These are phyloP conservation scores for Fregetta grallaria DNA, from an alignment of 2,113 vertebrate species.

Conservation along the genomic window DNA sequence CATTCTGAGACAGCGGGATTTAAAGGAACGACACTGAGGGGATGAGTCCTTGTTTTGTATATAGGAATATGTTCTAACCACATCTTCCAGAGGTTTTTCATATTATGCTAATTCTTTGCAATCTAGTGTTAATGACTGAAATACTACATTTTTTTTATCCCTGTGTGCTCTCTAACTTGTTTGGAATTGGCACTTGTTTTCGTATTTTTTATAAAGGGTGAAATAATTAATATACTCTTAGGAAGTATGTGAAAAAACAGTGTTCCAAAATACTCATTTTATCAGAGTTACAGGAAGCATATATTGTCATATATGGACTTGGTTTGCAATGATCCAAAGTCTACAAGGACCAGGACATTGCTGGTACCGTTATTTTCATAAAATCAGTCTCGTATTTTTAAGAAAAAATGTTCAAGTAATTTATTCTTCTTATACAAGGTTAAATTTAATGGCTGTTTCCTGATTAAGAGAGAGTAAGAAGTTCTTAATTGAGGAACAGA, in stretches of 20 bases:
- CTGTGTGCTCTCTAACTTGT: background rate
- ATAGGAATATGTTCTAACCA: background rate
- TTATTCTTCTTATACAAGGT: constrained; percentile 70
- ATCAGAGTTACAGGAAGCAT: background rate
- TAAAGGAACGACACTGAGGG: background rate
- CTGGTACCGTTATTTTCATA: constrained; percentile 26
- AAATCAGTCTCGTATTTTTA: constrained; percentile 34
- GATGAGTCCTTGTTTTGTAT: background rate
- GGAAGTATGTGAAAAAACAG: background rate
- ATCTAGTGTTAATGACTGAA: background rate
- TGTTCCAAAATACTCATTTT: background rate
- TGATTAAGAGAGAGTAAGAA: constrained; percentile 69
- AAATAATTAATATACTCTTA: background rate
- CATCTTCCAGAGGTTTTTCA: background rate
- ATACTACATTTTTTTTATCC: background rate
- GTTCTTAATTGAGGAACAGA: constrained; percentile 75
- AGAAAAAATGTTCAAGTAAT: constrained; percentile 68
- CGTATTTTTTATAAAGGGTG: background rate
- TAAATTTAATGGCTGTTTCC: constrained; percentile 74
- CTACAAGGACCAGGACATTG: constrained; percentile 30
- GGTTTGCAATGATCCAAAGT: background rate
- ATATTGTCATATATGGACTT: background rate
- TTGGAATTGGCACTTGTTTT: background rate
- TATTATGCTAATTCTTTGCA: background rate
- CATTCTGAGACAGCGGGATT: background rate